Conservation (phyloP, 2,797 vertebrate species). For the Sebastes steindachneri region DNA sequence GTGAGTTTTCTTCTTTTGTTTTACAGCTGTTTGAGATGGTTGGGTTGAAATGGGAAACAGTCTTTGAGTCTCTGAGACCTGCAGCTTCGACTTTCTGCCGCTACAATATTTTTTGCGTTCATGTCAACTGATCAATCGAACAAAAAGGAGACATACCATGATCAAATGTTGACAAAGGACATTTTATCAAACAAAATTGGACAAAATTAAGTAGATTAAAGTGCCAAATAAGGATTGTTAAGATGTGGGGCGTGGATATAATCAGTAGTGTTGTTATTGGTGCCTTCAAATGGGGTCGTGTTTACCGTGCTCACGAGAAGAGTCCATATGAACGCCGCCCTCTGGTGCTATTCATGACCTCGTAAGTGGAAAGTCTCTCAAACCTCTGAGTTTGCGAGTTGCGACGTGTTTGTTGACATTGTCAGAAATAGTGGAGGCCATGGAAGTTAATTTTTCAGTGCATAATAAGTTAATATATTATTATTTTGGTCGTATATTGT, state of each 20-base stretch:
- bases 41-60: neutral
- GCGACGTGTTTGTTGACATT: accelerated
- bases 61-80: neutral
- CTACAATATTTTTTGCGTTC: too few relatives aligned
- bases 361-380: too few relatives aligned
- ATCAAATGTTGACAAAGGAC: neutral
- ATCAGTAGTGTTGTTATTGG: neutral
- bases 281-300: too few relatives aligned
- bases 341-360: too few relatives aligned
- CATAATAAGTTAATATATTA: too few relatives aligned
- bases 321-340: too few relatives aligned
- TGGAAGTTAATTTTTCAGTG: accelerated
- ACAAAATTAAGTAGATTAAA: neutral
- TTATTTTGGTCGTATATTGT: too few relatives aligned
- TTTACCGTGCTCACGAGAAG: too few relatives aligned
- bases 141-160: neutral
- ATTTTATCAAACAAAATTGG: too few relatives aligned
- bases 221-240: neutral
- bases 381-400: too few relatives aligned
- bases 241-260: neutral
- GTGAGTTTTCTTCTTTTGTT: neutral
- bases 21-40: neutral
- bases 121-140: neutral
- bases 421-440: too few relatives aligned
- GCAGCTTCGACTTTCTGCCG: neutral